Conservation (phyloP, 2,888 invertebrate genomes). For the Acleris laterana region DNA sequence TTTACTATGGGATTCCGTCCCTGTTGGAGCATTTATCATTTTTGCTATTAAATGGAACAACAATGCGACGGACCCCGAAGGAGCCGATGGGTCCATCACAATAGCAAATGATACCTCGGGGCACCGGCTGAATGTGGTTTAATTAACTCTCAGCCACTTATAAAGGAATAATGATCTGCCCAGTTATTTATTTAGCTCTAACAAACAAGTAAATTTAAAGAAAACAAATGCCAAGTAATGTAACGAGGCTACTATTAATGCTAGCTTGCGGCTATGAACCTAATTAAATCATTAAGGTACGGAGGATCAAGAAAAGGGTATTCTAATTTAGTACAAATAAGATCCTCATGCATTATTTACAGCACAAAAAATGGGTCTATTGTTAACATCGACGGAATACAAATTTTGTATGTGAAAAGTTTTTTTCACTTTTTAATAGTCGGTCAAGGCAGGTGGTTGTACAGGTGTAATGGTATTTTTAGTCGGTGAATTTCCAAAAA, state of each 20-base stretch:
- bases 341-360: constrained; percentile 40
- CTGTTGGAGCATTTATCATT: constrained; percentile 80
- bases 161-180: constrained; percentile 67
- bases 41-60: constrained; percentile 79
- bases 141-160: constrained; percentile 79
- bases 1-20: constrained; percentile 61
- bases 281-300: constrained; percentile 35
- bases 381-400: constrained; percentile 58
- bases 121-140: constrained; percentile 74
- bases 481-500: constrained; percentile 52
- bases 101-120: constrained; percentile 81
- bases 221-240: constrained; percentile 40
- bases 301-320: constrained; percentile 17
- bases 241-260: constrained; percentile 18
- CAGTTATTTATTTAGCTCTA: constrained; percentile 52
- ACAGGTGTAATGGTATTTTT: constrained; percentile 69
- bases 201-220: constrained; percentile 41
- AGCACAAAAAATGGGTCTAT: constrained; percentile 44
- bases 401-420: constrained; percentile 48
- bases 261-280: constrained; percentile 28
- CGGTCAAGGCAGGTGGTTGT: constrained; percentile 69
- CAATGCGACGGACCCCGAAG: constrained; percentile 76
- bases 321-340: constrained; percentile 40
- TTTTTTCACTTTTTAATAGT: constrained; percentile 60
- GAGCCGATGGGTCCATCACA: constrained; percentile 77